These are phyloP conservation scores for Hirtodrosophila alboralis DNA, from an alignment of 2,888 invertebrate species.

Conservation along the genomic window DNA sequence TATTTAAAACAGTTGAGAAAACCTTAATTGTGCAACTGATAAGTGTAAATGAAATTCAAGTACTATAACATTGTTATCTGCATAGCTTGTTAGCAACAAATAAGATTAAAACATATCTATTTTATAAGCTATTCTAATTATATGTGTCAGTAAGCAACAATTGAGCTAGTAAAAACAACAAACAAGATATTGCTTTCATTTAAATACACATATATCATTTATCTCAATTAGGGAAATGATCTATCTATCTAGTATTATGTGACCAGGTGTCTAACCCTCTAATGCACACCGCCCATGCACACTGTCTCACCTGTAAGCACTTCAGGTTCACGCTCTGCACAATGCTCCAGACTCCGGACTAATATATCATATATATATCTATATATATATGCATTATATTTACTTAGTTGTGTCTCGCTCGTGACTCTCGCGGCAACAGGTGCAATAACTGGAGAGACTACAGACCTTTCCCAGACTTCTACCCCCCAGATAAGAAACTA, in stretches of 20 bases:
- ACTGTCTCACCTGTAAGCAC: conserved; percentile 32
- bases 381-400: conserved; percentile 1
- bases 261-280: neutral
- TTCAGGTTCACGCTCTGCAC: conserved; percentile 25
- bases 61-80: too few relatives aligned
- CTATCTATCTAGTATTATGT: neutral
- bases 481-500: conserved; percentile 18
- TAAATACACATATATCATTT: too few relatives aligned
- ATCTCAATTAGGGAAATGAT: conserved; percentile 39
- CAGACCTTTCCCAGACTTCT: conserved; percentile 3
- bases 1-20: too few relatives aligned
- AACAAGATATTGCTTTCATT: too few relatives aligned
- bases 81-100: too few relatives aligned
- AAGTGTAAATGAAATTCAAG: too few relatives aligned
- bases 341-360: conserved; percentile 40
- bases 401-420: conserved; percentile 39
- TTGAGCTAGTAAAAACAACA: too few relatives aligned
- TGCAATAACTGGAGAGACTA: conserved; percentile 41
- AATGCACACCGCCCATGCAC: conserved; percentile 8
- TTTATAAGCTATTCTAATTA: too few relatives aligned
- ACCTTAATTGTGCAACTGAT: too few relatives aligned
- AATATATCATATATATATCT: conserved; percentile 12
- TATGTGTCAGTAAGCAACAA: too few relatives aligned
- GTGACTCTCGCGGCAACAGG: conserved; percentile 61
- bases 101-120: too few relatives aligned